These are phyloP conservation scores for Pentamera pediparva DNA, from an alignment of 53 echinoderm and acorn worm genomes.

Conservation along the genomic window DNA sequence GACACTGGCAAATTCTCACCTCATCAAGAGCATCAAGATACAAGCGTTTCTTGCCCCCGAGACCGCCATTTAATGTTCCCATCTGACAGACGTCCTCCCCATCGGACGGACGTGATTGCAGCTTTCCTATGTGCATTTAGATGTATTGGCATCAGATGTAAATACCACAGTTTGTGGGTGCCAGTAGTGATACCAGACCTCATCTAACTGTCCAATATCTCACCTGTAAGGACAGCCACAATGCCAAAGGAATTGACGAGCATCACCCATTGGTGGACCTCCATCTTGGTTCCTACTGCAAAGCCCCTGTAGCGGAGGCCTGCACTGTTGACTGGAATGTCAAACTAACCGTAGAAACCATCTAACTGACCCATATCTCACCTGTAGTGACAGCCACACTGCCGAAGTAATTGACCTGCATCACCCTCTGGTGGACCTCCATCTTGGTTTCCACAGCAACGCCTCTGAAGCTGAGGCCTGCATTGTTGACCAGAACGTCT, in stretches of 20 bases:
- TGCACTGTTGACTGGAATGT: slow-evolving; percentile 89
- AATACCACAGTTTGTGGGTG: no score
- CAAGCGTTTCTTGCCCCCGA: no score
- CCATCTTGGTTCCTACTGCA: slow-evolving; percentile 58
- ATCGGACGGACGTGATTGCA: no score
- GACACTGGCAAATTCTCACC: no score
- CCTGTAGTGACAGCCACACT: slow-evolving; percentile 75
- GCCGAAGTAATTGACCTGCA: slow-evolving; percentile 92
- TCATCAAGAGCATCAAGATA: no score
- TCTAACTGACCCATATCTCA: no score
- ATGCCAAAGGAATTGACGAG: slow-evolving; percentile 85
- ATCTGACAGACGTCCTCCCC: no score
- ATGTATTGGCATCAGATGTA: no score
- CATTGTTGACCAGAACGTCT: slow-evolving; percentile 91
- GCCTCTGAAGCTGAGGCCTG: slow-evolving; percentile 61
- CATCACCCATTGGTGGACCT: slow-evolving; percentile 83
- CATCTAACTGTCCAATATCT: no score
- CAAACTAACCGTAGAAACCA: slow-evolving; percentile 56
- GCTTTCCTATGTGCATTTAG: no score
- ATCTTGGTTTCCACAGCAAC: slow-evolving; percentile 58
- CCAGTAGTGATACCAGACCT: no score
- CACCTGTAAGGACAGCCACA: slow-evolving; percentile 75
- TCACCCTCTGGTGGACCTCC: slow-evolving; percentile 73
- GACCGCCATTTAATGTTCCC: no score
- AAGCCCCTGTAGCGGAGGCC: slow-evolving; percentile 58